These are phyloP conservation scores for Marmota monax DNA, from an alignment of 2,113 vertebrate species.

Conservation along the genomic window DNA sequence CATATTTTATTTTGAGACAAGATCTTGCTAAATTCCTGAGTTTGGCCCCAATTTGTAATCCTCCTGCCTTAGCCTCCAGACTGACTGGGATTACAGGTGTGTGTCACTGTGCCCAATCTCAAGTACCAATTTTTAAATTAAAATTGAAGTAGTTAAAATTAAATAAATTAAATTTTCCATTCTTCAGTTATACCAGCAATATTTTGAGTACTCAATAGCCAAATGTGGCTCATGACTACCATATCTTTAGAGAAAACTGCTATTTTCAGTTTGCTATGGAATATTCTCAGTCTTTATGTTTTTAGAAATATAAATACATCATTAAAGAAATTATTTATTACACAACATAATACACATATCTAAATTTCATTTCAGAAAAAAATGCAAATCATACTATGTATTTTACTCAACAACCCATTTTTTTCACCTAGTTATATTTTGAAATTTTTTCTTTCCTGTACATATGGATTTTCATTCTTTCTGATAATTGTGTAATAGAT, in stretches of 20 bases:
- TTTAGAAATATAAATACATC: background rate
- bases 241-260: background rate
- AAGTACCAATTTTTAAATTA: background rate
- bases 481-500: background rate
- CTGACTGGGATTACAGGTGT: too few relatives aligned
- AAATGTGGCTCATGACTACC: background rate
- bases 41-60: too few relatives aligned
- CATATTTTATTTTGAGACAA: too few relatives aligned
- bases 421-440: conserved; percentile 1
- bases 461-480: background rate
- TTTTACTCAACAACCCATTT: background rate
- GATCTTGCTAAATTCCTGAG: too few relatives aligned
- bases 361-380: conserved; percentile 38
- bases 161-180: background rate
- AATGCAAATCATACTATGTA: background rate
- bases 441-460: background rate
- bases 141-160: conserved; percentile 34
- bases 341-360: background rate
- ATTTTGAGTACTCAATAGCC: background rate
- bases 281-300: background rate
- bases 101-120: too few relatives aligned
- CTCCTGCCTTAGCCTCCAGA: too few relatives aligned
- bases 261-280: background rate
- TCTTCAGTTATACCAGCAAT: background rate
- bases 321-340: background rate